phyloP scores from a whole-genome alignment of 2,113 vertebrate species.

The Erythrolamprus reginae region DNA sequence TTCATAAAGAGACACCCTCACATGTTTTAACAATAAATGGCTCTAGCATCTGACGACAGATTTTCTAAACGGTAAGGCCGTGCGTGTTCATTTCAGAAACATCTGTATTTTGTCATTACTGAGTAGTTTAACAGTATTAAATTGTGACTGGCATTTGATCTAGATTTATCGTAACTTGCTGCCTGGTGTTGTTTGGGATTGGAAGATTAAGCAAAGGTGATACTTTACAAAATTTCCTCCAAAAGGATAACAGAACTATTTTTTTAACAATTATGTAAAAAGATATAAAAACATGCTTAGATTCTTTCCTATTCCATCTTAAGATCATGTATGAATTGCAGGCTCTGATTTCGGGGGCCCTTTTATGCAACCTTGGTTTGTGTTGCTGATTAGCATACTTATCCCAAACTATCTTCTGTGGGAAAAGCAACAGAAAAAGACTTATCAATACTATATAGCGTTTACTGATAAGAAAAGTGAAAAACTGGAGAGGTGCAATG shows the following conservation, averaged over 20 bases:
- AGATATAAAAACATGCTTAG: background rate
- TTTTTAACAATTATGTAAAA: background rate
- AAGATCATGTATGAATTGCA: background rate
- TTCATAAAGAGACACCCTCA: fast-evolving
- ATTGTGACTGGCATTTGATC: constrained; percentile 12
- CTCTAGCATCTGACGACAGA: background rate
- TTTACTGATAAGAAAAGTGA: background rate
- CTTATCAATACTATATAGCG: background rate
- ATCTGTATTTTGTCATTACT: background rate
- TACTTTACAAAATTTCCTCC: constrained; percentile 9
- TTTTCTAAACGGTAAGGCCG: background rate
- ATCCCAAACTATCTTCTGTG: background rate
- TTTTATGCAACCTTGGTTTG: background rate
- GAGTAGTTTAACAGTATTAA: background rate
- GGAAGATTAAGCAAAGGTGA: background rate
- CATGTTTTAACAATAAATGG: background rate
- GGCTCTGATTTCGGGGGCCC: background rate
- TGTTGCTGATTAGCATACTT: background rate
- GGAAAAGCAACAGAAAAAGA: background rate
- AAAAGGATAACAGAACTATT: constrained; percentile 1
- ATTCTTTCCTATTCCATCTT: background rate
- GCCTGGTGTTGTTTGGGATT: background rate
- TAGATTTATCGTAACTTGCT: background rate
- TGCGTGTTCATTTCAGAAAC: background rate
- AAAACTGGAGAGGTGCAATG: background rate